Percentiles rank a stretch among this genome's conserved stretches.
These are phyloP conservation scores for Stomorhina lunata DNA, from an alignment of 2,888 invertebrate genomes.

Conservation along the genomic window DNA sequence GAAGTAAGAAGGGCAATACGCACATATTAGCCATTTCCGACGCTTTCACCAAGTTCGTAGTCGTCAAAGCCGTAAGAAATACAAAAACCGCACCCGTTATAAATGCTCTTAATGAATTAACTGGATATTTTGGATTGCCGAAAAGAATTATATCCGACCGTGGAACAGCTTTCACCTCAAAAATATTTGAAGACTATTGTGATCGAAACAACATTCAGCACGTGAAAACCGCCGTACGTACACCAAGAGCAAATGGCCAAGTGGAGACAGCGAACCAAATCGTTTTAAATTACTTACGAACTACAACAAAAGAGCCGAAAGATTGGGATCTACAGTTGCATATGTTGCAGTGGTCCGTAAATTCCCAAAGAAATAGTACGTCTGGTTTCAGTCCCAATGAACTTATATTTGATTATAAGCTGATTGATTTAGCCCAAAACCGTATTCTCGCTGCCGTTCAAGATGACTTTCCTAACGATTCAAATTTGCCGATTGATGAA, in stretches of 20 bases:
- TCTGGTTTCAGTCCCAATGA: constrained; percentile 49
- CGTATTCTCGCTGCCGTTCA: background rate
- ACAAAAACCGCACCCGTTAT: background rate
- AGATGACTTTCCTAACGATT: background rate
- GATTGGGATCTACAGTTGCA: background rate
- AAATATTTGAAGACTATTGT: background rate
- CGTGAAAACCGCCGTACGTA: background rate
- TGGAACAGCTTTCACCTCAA: background rate
- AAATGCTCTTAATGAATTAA: background rate
- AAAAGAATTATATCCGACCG: background rate
- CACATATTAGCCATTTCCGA: background rate
- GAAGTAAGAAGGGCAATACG: background rate
- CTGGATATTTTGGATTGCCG: background rate
- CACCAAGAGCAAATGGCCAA: background rate
- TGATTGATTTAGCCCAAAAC: background rate
- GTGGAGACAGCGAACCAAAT: background rate
- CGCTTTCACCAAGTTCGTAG: background rate
- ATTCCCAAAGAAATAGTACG: background rate
- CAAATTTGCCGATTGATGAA: background rate
- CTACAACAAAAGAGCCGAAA: background rate
- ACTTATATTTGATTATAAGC: no score
- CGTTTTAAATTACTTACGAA: background rate
- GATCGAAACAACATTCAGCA: background rate
- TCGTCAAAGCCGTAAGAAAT: background rate
- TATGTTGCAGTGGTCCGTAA: background rate